A percentile compares a stretch with the other conserved stretches of the same genome.
phyloP scores from a whole-genome alignment of 2,797 vertebrate genomes.

The Malacoctenus gilli region DNA sequence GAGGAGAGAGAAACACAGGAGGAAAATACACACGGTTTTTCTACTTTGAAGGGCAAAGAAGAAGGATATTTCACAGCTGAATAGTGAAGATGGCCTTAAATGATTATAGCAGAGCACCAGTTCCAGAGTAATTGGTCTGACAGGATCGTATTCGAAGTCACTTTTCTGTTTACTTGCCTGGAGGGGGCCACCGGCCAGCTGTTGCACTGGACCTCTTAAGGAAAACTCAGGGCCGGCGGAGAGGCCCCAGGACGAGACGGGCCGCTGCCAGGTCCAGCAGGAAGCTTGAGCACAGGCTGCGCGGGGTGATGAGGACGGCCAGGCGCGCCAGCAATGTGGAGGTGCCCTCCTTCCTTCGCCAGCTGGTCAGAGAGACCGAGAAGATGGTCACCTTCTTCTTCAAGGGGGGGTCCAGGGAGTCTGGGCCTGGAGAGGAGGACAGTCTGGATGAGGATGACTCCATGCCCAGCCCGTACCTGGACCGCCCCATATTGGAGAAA shows the following conservation, averaged over 20 bases:
- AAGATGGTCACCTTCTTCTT: conserved; percentile 85
- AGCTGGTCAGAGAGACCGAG: conserved; percentile 82
- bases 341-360: conserved; percentile 82
- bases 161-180: conserved; percentile 33
- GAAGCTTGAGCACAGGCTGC: conserved; percentile 68
- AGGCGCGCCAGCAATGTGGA: conserved; percentile 78
- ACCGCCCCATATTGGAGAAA: conserved; percentile 79
- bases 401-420: conserved; percentile 67
- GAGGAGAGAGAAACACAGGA: not conserved
- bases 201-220: conserved; percentile 76
- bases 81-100: conserved; percentile 10
- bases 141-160: not conserved
- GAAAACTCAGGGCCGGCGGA: conserved; percentile 69
- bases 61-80: not conserved
- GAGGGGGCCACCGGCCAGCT: conserved; percentile 26
- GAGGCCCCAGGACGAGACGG: conserved; percentile 55
- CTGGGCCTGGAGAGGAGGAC: conserved; percentile 37
- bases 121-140: conserved; percentile 4
- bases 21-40: not conserved
- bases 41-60: conserved; percentile 7
- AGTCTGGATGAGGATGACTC: conserved; percentile 56
- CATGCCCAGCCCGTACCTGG: conserved; percentile 74
- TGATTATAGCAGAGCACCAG: conserved; percentile 19
- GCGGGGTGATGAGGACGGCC: conserved; percentile 75
- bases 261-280: conserved; percentile 56